Conservation (phyloP, 2,888 invertebrate species). For the Arenicola marina region DNA sequence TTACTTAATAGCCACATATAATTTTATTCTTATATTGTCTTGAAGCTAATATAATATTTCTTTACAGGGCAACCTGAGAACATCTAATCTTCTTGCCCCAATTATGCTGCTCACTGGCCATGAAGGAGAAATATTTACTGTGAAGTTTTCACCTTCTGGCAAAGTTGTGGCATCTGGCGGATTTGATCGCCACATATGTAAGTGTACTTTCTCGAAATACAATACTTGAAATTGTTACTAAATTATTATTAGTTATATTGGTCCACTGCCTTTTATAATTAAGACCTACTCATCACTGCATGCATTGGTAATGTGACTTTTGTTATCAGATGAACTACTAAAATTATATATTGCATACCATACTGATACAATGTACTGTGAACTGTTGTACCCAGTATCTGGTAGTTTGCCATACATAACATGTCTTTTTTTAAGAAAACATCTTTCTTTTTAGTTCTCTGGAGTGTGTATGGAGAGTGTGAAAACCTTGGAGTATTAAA, state of each 20-base stretch:
- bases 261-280: too few relatives aligned
- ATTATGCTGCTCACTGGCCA: constrained; percentile 97
- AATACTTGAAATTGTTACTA: too few relatives aligned
- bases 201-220: too few relatives aligned
- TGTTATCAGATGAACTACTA: neutral
- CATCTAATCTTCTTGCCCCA: constrained; percentile 86
- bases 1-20: too few relatives aligned
- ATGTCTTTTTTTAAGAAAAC: neutral
- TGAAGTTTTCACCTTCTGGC: constrained; percentile 96
- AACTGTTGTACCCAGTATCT: too few relatives aligned
- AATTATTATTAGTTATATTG: too few relatives aligned
- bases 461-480: constrained; percentile 98
- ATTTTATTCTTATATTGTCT: too few relatives aligned
- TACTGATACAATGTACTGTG: too few relatives aligned
- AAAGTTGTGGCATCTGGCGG: constrained; percentile 92
- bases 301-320: neutral
- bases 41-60: too few relatives aligned
- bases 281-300: too few relatives aligned
- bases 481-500: constrained; percentile 91
- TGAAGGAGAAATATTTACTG: constrained; percentile 91
- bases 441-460: constrained; percentile 70
- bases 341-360: neutral
- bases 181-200: constrained; percentile 93
- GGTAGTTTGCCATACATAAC: too few relatives aligned
- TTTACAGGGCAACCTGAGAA: constrained; percentile 55